A percentile compares a stretch with the other conserved stretches of the same genome.
These are phyloP conservation scores for Labeo calbasu DNA, from an alignment of 2,797 vertebrate species.

Conservation along the genomic window DNA sequence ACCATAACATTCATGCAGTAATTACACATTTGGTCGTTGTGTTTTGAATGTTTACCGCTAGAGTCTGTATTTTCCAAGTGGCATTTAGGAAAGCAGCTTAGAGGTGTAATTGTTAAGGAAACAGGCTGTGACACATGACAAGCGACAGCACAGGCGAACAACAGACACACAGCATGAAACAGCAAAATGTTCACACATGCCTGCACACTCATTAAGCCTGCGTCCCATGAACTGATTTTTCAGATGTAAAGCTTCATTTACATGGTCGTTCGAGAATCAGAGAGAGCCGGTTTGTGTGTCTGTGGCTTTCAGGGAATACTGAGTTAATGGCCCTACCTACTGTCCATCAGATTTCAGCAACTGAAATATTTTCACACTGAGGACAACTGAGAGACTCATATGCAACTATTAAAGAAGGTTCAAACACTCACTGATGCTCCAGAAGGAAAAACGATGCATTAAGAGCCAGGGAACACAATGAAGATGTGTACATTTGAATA, in stretches of 20 bases:
- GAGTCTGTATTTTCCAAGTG: conserved; percentile 27
- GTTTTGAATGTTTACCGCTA: conserved; percentile 26
- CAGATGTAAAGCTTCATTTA: background rate
- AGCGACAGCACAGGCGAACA: conserved; percentile 10
- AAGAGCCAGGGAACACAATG: too few species aligned
- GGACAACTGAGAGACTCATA: too few species aligned
- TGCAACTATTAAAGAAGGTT: too few species aligned
- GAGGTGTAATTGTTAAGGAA: conserved; percentile 41
- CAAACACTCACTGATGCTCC: too few species aligned
- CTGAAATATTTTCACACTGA: too few species aligned
- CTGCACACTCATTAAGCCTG: conserved; percentile 25
- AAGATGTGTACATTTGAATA: too few species aligned
- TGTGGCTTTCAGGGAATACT: background rate
- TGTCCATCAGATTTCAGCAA: background rate
- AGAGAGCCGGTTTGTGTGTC: background rate
- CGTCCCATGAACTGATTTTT: background rate
- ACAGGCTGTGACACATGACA: conserved; percentile 29
- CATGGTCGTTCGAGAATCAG: background rate
- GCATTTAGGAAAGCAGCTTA: conserved; percentile 27
- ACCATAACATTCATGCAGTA: conserved; percentile 8
- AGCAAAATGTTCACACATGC: conserved; percentile 27
- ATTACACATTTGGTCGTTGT: conserved; percentile 39
- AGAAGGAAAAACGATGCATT: too few species aligned
- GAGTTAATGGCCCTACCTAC: background rate
- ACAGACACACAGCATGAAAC: conserved; percentile 23